phyloP scores from a whole-genome alignment of 2,888 invertebrate genomes.

The Caenorhabditis virilis region DNA sequence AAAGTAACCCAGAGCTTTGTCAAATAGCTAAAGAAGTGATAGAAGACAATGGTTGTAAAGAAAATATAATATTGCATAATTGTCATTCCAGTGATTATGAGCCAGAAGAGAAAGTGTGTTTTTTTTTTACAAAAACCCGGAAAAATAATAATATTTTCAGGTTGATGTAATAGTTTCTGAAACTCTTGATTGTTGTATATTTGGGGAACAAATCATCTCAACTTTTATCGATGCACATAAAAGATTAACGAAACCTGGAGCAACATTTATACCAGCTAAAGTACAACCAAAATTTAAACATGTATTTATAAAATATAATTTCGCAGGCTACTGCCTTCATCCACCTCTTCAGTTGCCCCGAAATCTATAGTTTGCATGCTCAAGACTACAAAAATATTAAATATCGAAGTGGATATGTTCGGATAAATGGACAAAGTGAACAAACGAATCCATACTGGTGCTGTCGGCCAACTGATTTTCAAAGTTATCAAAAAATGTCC shows the following conservation, averaged over 20 bases:
- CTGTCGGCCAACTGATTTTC: slow-evolving; percentile 11
- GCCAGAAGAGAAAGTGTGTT: neutral
- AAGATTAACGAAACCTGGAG: slow-evolving; percentile 19
- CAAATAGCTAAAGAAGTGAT: slow-evolving; percentile 27
- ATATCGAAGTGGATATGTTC: neutral
- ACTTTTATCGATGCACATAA: slow-evolving; percentile 42
- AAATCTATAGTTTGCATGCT: neutral
- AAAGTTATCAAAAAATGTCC: slow-evolving; percentile 22
- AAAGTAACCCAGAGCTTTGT: slow-evolving; percentile 19
- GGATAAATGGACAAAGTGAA: too few relatives aligned
- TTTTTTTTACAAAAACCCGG: neutral
- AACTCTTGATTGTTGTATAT: slow-evolving; percentile 42
- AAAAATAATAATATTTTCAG: slow-evolving; percentile 14
- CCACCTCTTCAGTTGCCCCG: slow-evolving; percentile 18
- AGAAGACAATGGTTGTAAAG: slow-evolving; percentile 7
- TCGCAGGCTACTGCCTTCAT: slow-evolving; percentile 25
- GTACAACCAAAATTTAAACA: too few relatives aligned
- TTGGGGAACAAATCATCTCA: slow-evolving; percentile 39
- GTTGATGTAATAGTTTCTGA: slow-evolving; percentile 43
- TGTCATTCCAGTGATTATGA: neutral
- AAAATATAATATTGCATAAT: neutral
- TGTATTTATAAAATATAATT: slow-evolving; percentile 4
- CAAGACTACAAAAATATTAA: too few relatives aligned
- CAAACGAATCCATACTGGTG: slow-evolving; percentile 43
- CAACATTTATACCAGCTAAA: slow-evolving; percentile 36